Evolutionary conservation across 2,113 vertebrate genomes (phyloP).

Genomic region (Archilochus colubris): DNA sequence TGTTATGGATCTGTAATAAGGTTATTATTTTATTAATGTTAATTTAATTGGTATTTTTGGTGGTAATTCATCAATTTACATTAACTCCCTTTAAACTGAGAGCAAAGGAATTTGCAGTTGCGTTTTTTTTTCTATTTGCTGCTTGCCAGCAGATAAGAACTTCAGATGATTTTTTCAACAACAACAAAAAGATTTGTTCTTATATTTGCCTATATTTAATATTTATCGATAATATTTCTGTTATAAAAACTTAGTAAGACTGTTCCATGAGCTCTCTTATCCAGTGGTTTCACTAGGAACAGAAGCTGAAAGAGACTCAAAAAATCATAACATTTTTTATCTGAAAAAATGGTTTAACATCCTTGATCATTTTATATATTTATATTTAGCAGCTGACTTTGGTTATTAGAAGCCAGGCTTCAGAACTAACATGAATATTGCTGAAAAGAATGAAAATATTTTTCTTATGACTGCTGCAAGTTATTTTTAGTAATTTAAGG

Average conservation of each 20-base stretch:
- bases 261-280: background rate
- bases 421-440: background rate
- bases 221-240: too few relatives aligned
- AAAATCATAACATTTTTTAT: background rate
- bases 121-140: background rate
- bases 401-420: background rate
- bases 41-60: background rate
- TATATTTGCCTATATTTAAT: too few relatives aligned
- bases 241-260: background rate
- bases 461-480: background rate
- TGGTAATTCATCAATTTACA: background rate
- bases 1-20: background rate
- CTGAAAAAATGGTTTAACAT: background rate
- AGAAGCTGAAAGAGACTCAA: background rate
- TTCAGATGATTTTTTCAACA: background rate
- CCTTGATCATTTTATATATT: background rate
- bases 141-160: background rate
- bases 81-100: background rate
- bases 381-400: background rate
- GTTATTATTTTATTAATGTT: background rate
- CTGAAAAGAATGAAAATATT: background rate
- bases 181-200: too few relatives aligned
- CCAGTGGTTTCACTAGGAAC: background rate
- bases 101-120: background rate
- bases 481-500: background rate